Evolutionary conservation across 2,888 invertebrate species (phyloP).

Genomic region (Crepidodera aurea): DNA sequence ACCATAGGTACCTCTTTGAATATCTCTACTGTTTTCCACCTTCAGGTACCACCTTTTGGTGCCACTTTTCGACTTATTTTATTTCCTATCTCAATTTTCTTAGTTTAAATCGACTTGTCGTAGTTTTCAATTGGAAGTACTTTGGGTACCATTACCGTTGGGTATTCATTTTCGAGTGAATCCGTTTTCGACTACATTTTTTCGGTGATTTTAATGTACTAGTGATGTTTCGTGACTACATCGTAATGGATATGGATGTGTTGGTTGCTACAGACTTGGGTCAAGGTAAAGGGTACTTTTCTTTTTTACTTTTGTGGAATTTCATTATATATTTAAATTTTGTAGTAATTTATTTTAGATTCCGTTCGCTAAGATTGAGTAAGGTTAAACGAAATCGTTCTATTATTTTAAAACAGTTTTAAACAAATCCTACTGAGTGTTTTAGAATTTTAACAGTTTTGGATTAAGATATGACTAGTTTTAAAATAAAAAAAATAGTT

Average conservation of each 20-base stretch:
- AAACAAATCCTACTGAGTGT: no score
- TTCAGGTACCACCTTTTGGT: neutral
- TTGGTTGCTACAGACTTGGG: slow-evolving; percentile 43
- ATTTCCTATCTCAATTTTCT: no score
- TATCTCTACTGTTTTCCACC: neutral
- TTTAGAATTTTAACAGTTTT: no score
- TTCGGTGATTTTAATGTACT: slow-evolving; percentile 12
- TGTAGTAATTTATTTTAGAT: slow-evolving; percentile 1
- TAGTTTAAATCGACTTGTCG: no score
- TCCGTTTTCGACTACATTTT: slow-evolving; percentile 13
- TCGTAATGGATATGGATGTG: slow-evolving; percentile 49
- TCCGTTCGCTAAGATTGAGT: neutral
- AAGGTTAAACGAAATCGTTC: neutral
- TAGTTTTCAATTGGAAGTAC: no score
- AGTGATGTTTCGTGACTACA: slow-evolving; percentile 49
- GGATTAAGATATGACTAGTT: no score
- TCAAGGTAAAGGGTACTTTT: slow-evolving; percentile 44
- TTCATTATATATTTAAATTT: slow-evolving; percentile 7
- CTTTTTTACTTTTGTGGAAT: neutral
- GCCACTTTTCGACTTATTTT: no score
- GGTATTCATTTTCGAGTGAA: slow-evolving; percentile 1
- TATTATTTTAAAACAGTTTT: no score
- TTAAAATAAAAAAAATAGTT: no score
- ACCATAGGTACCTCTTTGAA: no score
- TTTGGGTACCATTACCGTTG: neutral